These are phyloP conservation scores for Pachyseris speciosa DNA, from an alignment of 64 coral and sea anemone species.

Conservation along the genomic window DNA sequence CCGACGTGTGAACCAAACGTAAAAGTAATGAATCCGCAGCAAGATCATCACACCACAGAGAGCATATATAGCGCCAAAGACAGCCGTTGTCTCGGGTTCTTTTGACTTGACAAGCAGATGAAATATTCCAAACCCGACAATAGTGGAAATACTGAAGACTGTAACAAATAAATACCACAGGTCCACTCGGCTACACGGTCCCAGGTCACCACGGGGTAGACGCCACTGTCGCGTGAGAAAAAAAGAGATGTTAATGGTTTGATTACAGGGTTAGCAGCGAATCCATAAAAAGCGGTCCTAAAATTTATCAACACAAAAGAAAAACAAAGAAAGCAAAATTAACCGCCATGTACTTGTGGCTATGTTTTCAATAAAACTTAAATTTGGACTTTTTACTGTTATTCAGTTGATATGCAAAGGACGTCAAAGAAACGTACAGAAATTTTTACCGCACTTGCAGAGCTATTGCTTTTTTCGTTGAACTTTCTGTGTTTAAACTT, in stretches of 20 bases:
- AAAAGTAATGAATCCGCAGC: constrained; percentile 82
- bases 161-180: constrained; percentile 89
- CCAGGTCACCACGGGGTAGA: constrained; percentile 66
- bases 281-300: too few relatives aligned
- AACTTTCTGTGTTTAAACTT: too few relatives aligned
- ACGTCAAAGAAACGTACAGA: too few relatives aligned
- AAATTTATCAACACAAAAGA: too few relatives aligned
- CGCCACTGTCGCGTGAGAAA: constrained; percentile 69
- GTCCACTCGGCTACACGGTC: constrained; percentile 79
- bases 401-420: too few relatives aligned
- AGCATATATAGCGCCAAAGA: constrained; percentile 87
- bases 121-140: constrained; percentile 84
- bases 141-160: constrained; percentile 72
- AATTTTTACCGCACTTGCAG: too few relatives aligned
- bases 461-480: too few relatives aligned
- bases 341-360: too few relatives aligned
- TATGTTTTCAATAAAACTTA: too few relatives aligned
- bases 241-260: background rate
- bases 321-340: too few relatives aligned
- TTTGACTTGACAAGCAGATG: constrained; percentile 60
- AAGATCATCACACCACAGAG: constrained; percentile 79
- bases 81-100: constrained; percentile 59
- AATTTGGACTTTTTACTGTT: too few relatives aligned
- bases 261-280: background rate
- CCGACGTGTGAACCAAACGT: constrained; percentile 80